These are phyloP conservation scores for Nettapus auritus DNA, from an alignment of 2,113 vertebrate genomes.

Conservation along the genomic window DNA sequence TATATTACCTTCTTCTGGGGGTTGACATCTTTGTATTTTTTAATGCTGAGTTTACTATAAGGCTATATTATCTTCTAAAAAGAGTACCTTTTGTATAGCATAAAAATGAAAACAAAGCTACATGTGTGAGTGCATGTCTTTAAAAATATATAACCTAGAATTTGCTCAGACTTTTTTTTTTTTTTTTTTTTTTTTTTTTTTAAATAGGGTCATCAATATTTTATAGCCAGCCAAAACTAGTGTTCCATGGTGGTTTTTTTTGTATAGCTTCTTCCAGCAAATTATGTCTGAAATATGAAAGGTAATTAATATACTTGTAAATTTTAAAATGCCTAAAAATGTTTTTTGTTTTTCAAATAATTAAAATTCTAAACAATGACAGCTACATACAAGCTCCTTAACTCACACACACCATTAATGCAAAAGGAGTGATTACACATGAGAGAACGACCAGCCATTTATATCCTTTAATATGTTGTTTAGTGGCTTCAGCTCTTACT, in stretches of 20 bases:
- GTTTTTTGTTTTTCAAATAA: not conserved
- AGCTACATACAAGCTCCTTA: not conserved
- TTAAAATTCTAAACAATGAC: not conserved
- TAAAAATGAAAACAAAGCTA: too few species aligned
- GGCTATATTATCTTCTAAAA: not conserved
- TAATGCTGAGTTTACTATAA: not conserved
- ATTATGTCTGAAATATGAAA: not conserved
- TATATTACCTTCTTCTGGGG: not conserved
- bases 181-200: not conserved
- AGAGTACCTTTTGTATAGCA: not conserved
- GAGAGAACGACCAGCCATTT: not conserved
- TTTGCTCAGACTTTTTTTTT: not conserved
- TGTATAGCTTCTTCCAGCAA: not conserved
- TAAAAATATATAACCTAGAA: not conserved
- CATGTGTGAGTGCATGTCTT: too few species aligned
- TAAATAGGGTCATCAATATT: not conserved
- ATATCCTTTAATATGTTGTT: not conserved
- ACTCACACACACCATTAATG: not conserved
- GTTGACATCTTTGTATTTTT: not conserved
- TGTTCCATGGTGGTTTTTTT: conserved; percentile 13
- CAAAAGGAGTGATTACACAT: not conserved
- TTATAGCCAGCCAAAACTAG: conserved; percentile 1
- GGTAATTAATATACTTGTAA: not conserved
- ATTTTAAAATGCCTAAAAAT: conserved; percentile 6
- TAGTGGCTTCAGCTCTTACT: not conserved